Percentiles rank a stretch among this genome's conserved stretches.
phyloP scores from a whole-genome alignment of 2,113 vertebrate genomes.

The Ginglymostoma cirratum region DNA sequence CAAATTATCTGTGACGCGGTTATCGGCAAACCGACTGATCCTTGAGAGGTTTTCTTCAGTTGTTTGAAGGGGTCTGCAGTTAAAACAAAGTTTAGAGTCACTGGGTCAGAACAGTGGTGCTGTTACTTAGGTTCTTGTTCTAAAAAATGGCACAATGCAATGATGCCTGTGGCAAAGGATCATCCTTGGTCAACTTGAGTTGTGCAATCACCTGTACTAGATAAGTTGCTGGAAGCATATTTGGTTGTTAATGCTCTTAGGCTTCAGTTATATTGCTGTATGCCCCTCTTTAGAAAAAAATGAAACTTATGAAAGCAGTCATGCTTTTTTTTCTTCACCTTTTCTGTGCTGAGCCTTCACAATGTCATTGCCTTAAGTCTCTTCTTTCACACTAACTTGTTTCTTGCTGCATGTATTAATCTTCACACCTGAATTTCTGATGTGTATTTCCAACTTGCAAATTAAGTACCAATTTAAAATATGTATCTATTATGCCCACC shows the following conservation, averaged over 20 bases:
- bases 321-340: not conserved
- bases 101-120: not conserved
- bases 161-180: not conserved
- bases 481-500: too few relatives aligned
- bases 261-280: too few relatives aligned
- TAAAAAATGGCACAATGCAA: not conserved
- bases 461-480: not conserved
- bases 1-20: not conserved
- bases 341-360: not conserved
- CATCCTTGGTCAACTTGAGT: not conserved
- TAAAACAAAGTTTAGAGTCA: not conserved
- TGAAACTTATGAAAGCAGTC: too few relatives aligned
- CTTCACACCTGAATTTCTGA: not conserved
- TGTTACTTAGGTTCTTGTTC: not conserved
- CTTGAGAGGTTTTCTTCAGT: not conserved
- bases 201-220: not conserved
- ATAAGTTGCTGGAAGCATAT: too few relatives aligned
- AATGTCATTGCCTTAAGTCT: not conserved
- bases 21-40: not conserved
- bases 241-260: not conserved
- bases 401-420: not conserved
- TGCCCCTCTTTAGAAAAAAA: too few relatives aligned
- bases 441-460: not conserved
- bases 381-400: not conserved
- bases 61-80: not conserved